phyloP scores from a whole-genome alignment of 2,113 vertebrate genomes.

The Illadopsis cleaveri region DNA sequence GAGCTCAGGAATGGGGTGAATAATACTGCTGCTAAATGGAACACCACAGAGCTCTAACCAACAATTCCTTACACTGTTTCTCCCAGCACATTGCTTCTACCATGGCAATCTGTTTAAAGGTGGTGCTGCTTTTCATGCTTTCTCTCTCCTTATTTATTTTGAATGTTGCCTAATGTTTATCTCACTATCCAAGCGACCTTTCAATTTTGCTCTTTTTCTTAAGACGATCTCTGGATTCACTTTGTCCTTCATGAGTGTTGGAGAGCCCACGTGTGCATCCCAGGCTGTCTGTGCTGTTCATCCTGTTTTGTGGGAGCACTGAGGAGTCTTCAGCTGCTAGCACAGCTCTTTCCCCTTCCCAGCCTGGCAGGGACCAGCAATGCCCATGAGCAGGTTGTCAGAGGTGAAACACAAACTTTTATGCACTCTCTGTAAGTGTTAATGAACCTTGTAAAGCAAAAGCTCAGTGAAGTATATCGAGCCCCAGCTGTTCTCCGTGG shows the following conservation, averaged over 20 bases:
- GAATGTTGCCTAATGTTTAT: not conserved
- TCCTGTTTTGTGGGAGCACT: fast-evolving
- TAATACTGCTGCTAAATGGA: not conserved
- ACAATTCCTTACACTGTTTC: fast-evolving
- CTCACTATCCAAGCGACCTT: not conserved
- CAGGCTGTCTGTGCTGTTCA: fast-evolving
- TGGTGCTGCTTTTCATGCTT: not conserved
- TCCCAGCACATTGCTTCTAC: not conserved
- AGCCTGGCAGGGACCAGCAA: not conserved
- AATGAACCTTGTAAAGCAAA: constrained; percentile 37
- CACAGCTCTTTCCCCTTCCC: not conserved
- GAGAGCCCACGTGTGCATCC: fast-evolving
- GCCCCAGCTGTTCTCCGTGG: constrained; percentile 10
- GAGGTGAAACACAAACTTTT: constrained; percentile 29
- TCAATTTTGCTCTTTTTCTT: not conserved
- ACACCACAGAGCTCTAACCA: not conserved
- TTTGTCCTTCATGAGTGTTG: not conserved
- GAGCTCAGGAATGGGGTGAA: not conserved
- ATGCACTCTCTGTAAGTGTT: not conserved
- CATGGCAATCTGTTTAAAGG: not conserved
- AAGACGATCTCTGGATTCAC: not conserved
- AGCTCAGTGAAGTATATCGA: not conserved
- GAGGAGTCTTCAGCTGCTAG: not conserved
- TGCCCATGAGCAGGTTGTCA: not conserved
- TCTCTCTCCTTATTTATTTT: not conserved